phyloP scores from a whole-genome alignment of 2,797 vertebrate species.

The Alectoris magna region DNA sequence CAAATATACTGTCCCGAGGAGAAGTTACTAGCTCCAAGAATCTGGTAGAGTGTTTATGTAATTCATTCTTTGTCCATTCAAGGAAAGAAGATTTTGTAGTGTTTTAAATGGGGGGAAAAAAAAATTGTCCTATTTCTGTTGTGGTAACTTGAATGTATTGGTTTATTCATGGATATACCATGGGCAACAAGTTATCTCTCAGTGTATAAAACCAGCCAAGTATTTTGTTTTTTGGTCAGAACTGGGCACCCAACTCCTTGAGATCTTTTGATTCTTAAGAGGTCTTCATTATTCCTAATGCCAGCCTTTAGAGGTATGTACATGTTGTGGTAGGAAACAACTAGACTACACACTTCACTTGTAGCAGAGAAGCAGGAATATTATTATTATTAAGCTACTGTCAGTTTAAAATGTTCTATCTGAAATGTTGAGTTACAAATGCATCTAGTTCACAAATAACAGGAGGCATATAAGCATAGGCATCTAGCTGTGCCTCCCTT shows the following conservation, averaged over 20 bases:
- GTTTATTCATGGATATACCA: background rate
- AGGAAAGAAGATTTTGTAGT: background rate
- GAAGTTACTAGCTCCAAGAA: background rate
- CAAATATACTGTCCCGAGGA: background rate
- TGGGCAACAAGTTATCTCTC: background rate
- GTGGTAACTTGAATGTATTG: background rate
- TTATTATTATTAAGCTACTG: background rate
- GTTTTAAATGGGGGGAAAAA: background rate
- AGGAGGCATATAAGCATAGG: background rate
- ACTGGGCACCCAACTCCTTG: background rate
- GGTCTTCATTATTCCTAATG: background rate
- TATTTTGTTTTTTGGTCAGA: background rate
- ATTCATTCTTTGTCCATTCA: background rate
- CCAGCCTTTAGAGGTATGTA: background rate
- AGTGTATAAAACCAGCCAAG: background rate
- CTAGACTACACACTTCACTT: no score
- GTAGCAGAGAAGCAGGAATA: no score
- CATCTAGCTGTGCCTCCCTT: background rate
- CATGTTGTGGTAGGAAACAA: no score
- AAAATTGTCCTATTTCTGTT: background rate
- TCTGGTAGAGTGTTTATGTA: background rate
- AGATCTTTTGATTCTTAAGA: background rate
- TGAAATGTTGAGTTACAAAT: background rate
- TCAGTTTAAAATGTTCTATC: background rate
- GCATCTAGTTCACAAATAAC: background rate